Conservation (phyloP, 2,888 invertebrate genomes). For the Oligia latruncula region DNA sequence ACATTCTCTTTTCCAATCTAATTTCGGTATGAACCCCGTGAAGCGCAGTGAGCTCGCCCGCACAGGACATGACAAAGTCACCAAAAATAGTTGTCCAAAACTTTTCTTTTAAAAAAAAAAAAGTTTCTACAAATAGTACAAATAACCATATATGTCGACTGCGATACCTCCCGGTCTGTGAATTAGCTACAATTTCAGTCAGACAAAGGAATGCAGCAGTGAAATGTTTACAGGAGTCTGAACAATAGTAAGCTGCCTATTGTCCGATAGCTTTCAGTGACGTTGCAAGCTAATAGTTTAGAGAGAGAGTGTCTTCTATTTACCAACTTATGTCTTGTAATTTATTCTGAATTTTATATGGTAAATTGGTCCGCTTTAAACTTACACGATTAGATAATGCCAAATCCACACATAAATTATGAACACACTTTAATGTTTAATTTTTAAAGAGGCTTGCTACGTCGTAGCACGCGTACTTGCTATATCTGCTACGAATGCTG, state of each 20-base stretch:
- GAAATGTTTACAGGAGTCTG: constrained; percentile 6
- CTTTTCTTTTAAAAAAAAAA: too few species aligned
- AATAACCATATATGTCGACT: neutral
- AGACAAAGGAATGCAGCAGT: neutral
- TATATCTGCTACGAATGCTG: neutral
- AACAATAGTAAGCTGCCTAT: neutral
- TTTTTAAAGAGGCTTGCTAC: neutral
- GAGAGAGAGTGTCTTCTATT: neutral
- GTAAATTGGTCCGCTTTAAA: neutral
- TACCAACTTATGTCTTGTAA: neutral
- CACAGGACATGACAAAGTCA: neutral
- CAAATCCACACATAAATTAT: neutral
- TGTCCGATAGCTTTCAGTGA: neutral
- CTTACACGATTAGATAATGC: neutral
- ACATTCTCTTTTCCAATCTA: neutral
- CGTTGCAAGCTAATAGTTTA: neutral
- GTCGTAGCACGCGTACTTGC: neutral
- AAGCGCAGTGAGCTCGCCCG: neutral
- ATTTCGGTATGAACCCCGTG: neutral
- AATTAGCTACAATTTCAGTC: neutral
- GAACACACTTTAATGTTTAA: too few species aligned
- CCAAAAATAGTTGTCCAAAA: neutral
- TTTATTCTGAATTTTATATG: neutral
- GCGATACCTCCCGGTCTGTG: too few species aligned
- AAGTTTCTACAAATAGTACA: neutral